Percentiles rank a stretch among this genome's conserved stretches.
Conservation (phyloP, 2,888 invertebrate species). For the Brachyptera risi region DNA sequence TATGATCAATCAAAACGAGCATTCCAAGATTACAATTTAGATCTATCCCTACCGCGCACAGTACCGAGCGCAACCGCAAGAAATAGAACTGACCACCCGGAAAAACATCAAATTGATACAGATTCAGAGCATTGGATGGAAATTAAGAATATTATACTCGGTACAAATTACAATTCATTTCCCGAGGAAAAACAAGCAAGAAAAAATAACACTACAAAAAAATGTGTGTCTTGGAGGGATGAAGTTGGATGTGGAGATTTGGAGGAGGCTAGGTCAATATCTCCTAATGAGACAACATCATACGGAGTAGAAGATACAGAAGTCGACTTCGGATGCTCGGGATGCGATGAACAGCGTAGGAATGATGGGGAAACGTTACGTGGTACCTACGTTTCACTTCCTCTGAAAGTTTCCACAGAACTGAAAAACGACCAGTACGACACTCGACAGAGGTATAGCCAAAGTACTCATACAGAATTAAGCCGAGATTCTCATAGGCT, state of each 20-base stretch:
- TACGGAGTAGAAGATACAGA: not conserved
- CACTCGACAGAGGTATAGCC: too few species aligned
- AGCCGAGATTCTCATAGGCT: too few species aligned
- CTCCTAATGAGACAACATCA: not conserved
- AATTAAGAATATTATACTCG: not conserved
- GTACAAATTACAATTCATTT: not conserved
- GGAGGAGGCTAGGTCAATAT: not conserved
- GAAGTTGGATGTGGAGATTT: slow-evolving; percentile 2
- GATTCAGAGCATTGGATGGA: not conserved
- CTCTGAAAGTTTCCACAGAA: not conserved
- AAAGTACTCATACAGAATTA: too few species aligned
- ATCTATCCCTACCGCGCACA: too few species aligned
- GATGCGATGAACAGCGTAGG: too few species aligned
- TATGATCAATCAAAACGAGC: too few species aligned
- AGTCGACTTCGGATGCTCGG: not conserved
- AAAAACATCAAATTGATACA: not conserved
- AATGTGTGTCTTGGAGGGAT: slow-evolving; percentile 6
- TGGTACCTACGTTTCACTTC: not conserved
- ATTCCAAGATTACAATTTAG: too few species aligned
- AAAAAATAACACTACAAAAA: not conserved
- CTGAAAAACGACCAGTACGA: not conserved
- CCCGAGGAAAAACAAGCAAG: too few species aligned
- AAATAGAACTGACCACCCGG: too few species aligned
- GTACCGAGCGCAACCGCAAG: too few species aligned
- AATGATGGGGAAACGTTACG: too few species aligned